Percentiles rank a stretch among this genome's conserved stretches.
phyloP scores from a whole-genome alignment of 1,140 invertebrate genomes.

The Doryteuthis pealeii region DNA sequence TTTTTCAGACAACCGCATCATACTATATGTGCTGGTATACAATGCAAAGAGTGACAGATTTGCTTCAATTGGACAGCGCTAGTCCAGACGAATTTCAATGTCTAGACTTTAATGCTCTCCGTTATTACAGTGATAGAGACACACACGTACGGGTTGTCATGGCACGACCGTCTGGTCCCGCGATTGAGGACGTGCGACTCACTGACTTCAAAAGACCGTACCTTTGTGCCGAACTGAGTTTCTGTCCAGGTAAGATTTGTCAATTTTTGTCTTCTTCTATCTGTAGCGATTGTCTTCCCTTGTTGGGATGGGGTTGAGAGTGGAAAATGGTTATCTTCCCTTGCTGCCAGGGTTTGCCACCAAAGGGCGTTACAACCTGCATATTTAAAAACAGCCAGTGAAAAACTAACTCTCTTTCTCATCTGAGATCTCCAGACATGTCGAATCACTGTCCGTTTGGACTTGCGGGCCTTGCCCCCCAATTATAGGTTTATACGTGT shows the following conservation, averaged over 20 bases:
- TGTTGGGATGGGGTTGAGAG: not conserved
- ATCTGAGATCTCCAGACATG: too few species aligned
- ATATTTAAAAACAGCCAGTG: not conserved
- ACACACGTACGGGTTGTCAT: too few species aligned
- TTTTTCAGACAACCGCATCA: constrained; percentile 15
- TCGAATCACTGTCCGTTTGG: too few species aligned
- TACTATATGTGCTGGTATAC: constrained; percentile 28
- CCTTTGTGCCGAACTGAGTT: constrained; percentile 21
- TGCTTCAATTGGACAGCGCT: constrained; percentile 18
- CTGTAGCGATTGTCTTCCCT: not conserved
- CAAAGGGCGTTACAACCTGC: not conserved
- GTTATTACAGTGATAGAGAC: not conserved
- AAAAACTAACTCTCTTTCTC: not conserved
- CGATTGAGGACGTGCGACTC: constrained; percentile 15
- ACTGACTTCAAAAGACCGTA: constrained; percentile 5
- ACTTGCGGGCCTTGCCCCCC: too few species aligned
- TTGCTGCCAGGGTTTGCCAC: too few species aligned
- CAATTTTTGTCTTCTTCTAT: not conserved
- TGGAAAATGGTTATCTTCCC: not conserved
- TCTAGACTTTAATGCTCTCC: not conserved
- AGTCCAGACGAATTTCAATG: not conserved
- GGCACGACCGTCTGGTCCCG: not conserved
- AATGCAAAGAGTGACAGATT: not conserved
- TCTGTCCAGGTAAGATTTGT: constrained; percentile 19
- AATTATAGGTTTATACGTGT: too few species aligned